Conservation (phyloP, 1,140 invertebrate species). For the Drosophila gunungcola region DNA sequence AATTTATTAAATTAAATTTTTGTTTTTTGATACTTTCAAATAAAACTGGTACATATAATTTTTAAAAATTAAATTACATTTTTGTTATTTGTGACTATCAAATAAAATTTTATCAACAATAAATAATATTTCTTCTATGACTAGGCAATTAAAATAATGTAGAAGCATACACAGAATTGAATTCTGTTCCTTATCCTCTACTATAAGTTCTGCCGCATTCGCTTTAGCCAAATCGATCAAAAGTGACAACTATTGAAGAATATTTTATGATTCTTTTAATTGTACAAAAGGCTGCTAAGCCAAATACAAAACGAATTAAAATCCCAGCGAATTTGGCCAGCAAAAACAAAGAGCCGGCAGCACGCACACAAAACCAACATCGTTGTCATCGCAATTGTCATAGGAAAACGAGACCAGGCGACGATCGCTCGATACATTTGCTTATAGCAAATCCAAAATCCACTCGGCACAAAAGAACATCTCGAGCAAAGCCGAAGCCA, state of each 20-base stretch:
- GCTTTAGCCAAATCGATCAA: slow-evolving; percentile 21
- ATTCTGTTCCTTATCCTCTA: background rate
- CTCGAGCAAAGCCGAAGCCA: slow-evolving; percentile 5
- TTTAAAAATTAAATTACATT: no score
- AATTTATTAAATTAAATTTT: no score
- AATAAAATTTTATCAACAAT: no score
- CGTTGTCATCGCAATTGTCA: slow-evolving; percentile 57
- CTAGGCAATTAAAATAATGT: no score
- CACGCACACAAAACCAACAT: slow-evolving; percentile 32
- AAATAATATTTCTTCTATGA: no score
- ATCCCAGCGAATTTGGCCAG: slow-evolving; percentile 44
- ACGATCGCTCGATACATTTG: slow-evolving; percentile 23
- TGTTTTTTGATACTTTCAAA: no score
- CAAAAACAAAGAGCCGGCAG: slow-evolving; percentile 50
- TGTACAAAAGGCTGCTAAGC: slow-evolving; percentile 52
- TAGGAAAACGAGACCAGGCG: slow-evolving; percentile 69
- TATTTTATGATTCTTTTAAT: slow-evolving; percentile 53
- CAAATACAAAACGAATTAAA: slow-evolving; percentile 67
- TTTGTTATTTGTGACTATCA: no score
- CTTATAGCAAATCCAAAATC: slow-evolving; percentile 36
- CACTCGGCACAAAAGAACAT: slow-evolving; percentile 66
- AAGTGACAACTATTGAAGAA: slow-evolving; percentile 41
- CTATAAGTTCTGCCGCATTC: slow-evolving; percentile 10
- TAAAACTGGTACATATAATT: no score
- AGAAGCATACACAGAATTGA: background rate